phyloP scores from a whole-genome alignment of 1,140 invertebrate genomes.

The Platorchestia sp. region DNA sequence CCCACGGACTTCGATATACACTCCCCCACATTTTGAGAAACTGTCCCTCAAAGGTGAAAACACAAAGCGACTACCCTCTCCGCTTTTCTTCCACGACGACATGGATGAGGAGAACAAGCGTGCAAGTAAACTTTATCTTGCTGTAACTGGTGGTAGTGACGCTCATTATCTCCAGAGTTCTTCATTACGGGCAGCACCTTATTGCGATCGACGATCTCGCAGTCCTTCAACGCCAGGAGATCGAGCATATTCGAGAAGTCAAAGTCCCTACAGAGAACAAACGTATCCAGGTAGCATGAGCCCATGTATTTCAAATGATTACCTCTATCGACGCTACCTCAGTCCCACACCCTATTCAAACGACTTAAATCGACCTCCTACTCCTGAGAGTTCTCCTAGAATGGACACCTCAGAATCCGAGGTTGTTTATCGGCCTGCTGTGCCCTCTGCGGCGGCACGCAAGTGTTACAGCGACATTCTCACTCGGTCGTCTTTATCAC shows the following conservation, averaged over 20 bases:
- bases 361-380: background rate
- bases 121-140: background rate
- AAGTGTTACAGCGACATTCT: conserved; percentile 35
- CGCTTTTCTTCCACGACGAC: background rate
- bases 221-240: background rate
- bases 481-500: background rate
- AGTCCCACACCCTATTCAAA: background rate
- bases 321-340: background rate
- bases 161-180: background rate
- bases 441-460: conserved; percentile 21
- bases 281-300: background rate
- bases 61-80: background rate
- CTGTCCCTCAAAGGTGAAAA: conserved; percentile 29
- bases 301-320: background rate
- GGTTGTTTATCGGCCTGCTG: conserved; percentile 1
- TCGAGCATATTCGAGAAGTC: background rate
- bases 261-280: conserved; percentile 39
- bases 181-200: conserved; percentile 1
- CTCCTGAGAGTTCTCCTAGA: conserved; percentile 13
- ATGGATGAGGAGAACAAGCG: background rate
- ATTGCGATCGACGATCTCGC: conserved; percentile 2
- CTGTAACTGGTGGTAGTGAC: conserved; percentile 6
- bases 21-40: conserved; percentile 8
- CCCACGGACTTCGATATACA: background rate
- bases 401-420: conserved; percentile 43